Base-by-base conservation (phyloP, 2,888 invertebrate species). In the Eustalomyia histrio region DNA sequence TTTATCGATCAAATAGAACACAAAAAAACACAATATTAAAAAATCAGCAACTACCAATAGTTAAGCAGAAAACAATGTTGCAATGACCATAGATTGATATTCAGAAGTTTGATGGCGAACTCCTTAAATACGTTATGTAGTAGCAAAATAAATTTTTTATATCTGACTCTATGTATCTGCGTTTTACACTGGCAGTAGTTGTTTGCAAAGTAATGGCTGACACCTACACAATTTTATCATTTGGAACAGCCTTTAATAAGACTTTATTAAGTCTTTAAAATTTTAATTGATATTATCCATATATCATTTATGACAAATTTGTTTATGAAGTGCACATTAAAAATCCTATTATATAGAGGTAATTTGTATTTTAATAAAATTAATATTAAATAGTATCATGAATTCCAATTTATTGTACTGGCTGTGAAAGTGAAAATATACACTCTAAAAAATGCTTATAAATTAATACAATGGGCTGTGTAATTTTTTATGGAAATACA, bases 41-140 rank as follows among this genome's bases (percentile, higher is more conserved):
- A 47, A 68, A 43, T 21, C 9, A 29, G 9, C 67, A 80, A 76
- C 80, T 52, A 64, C 76, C 76, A 76, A 80, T 80, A 64, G 80
- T 68, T 72, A 63, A 72, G 39, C 58, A 58, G 67, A 58, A 68
- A 50, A 80, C 72, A 80, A 75, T 61, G 75, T 80, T 76, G 75
- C 75, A 67, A 2, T 67, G 47, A n/a, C 71, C 75, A 75, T 65
- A 75, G 53, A 33, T 53, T 80, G 55, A 33, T 47, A 67, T 61
- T 61, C 35, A n/a, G 21, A 53, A 17, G 35, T 60, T 71, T 61
- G 61, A 61, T 71, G 60, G 18, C 55, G 39, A 52, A 24, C 50
- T 67, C 67, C 21, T 24, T 53, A 57, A 67, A 67, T n/a, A 33
- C 39, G 39, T 55, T 67, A 67, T 67, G n/a, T 43, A 57, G 67